A percentile compares a stretch with the other conserved stretches of the same genome.
phyloP scores from a whole-genome alignment of 2,113 vertebrate species.

The Protobothrops mucrosquamatus region DNA sequence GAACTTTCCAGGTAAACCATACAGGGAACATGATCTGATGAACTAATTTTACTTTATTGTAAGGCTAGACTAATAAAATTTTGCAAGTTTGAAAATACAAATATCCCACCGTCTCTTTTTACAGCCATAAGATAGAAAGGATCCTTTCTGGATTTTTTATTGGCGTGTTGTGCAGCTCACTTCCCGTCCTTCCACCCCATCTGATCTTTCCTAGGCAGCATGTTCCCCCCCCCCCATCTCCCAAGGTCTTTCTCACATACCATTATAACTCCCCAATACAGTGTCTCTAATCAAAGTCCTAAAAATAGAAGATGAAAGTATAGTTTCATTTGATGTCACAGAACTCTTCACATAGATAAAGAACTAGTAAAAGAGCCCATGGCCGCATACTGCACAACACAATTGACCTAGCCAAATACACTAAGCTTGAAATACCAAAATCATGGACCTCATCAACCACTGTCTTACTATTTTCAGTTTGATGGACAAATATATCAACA shows the following conservation, averaged over 20 bases:
- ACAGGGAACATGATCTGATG: too few relatives aligned
- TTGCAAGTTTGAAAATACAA: background rate
- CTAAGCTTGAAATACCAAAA: background rate
- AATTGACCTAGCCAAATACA: background rate
- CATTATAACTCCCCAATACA: background rate
- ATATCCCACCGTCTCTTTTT: background rate
- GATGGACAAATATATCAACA: background rate
- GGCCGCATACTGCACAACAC: background rate
- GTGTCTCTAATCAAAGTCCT: background rate
- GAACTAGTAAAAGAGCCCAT: background rate
- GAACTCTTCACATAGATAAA: background rate
- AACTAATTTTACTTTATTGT: too few relatives aligned
- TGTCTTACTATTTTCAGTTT: background rate
- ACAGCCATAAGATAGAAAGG: background rate
- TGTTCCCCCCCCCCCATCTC: background rate
- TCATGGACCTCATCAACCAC: too few relatives aligned
- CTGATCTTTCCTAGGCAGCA: background rate
- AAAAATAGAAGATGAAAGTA: background rate
- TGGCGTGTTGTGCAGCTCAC: background rate
- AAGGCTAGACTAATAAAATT: too few relatives aligned
- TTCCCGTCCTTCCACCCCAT: background rate
- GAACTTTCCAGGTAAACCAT: too few relatives aligned
- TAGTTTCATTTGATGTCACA: background rate
- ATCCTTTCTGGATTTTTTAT: background rate
- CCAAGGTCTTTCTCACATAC: background rate